Conservation (phyloP, 2,888 invertebrate genomes). For the Drosophila lutescens region DNA sequence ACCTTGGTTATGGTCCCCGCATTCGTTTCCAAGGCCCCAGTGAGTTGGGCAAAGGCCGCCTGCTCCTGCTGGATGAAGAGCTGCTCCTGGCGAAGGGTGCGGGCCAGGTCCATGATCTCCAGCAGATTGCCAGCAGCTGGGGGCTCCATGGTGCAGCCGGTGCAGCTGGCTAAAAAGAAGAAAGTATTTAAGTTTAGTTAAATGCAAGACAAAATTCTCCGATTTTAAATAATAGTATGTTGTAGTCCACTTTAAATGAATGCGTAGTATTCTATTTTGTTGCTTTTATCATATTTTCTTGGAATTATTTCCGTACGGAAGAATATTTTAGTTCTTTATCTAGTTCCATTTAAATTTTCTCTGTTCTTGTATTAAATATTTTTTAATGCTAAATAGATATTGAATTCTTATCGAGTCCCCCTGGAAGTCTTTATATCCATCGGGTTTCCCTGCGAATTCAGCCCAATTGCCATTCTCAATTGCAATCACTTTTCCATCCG, state of each 20-base stretch:
- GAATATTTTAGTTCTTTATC: neutral
- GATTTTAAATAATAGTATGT: neutral
- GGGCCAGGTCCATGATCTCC: slow-evolving; percentile 85
- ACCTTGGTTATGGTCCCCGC: slow-evolving; percentile 86
- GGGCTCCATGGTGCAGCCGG: slow-evolving; percentile 79
- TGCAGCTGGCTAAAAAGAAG: slow-evolving; percentile 24
- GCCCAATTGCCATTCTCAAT: neutral
- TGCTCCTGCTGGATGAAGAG: slow-evolving; percentile 94
- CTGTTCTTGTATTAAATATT: neutral
- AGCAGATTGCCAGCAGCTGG: slow-evolving; percentile 83
- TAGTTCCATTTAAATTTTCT: neutral
- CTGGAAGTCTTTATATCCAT: neutral
- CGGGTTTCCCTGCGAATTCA: neutral
- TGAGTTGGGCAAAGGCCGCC: slow-evolving; percentile 90
- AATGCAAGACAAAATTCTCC: neutral
- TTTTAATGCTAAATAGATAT: neutral
- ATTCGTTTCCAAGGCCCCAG: slow-evolving; percentile 88
- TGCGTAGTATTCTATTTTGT: neutral
- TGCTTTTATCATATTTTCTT: neutral
- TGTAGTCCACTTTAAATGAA: neutral
- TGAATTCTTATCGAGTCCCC: no score
- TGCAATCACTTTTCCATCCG: slow-evolving; percentile 2
- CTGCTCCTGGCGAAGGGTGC: slow-evolving; percentile 87
- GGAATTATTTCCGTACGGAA: neutral
- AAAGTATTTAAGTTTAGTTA: no score